Evolutionary conservation across 2,797 vertebrate species (phyloP), one percentile per base, ranked within the genome.

Genomic region (Pantherophis alleghaniensis): DNA sequence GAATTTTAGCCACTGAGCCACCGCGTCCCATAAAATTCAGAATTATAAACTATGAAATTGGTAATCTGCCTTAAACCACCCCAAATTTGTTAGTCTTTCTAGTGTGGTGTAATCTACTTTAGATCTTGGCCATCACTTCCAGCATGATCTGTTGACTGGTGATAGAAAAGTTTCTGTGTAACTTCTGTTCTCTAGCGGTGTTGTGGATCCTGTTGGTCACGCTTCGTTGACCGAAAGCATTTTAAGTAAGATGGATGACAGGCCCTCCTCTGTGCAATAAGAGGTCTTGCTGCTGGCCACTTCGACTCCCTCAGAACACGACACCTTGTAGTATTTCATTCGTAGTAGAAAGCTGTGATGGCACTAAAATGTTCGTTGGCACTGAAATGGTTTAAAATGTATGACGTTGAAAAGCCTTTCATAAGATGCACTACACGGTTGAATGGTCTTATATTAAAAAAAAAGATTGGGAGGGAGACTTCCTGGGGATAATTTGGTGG

Each of bases 301-400:
- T 89, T 91, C n/a, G 92, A 56, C 24, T 37, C 24, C 18, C 24
- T 13, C 16, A 88, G 37, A 93, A 53, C 6, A 55, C 1, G 10
- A 37, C 14, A 37, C 63, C 20, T 24, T 83, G 56, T 63, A 32
- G 28, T 51, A 59, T 88, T 3, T 14, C 37, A 60, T 88, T 90
- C 37, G 0, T 16, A 87, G 13, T 26, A 66, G 92, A 37, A 37
- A 74, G 53, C 89, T 95, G 86, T 91, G 53, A 92, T 95, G 89
- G 86, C 18, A 22, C 94, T 94, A 93, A 86, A 94, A 16, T n/a
- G 61, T 94, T 94, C 9, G 0, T 66, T 92, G 93, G 56, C 86
- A 90, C 53, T 87, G 86, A 90, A 2, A 0, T 91, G 56, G 13
- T 59, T 87, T 56, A 13, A 63, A 96, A 93, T 87, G 20, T 93